Conservation (phyloP, 2,113 vertebrate genomes). For the Oenanthe melanoleuca region DNA sequence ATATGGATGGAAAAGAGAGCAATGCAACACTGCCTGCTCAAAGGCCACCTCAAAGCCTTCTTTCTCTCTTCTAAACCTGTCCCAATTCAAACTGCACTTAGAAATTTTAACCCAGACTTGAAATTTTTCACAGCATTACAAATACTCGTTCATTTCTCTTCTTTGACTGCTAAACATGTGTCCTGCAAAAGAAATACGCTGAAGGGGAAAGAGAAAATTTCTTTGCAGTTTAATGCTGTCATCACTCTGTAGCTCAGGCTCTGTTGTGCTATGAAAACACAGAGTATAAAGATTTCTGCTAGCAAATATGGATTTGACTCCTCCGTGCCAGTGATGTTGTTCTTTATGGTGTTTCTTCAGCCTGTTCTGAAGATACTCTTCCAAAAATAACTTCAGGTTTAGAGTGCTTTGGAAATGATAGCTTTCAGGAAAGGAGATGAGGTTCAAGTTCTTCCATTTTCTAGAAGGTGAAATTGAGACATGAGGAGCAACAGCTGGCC, state of each 20-base stretch:
- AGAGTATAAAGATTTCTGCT: neutral
- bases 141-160: neutral
- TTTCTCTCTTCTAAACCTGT: neutral
- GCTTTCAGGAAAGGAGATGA: neutral
- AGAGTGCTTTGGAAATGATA: neutral
- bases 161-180: neutral
- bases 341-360: neutral
- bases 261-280: neutral
- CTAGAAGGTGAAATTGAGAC: neutral
- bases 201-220: neutral
- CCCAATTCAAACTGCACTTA: neutral
- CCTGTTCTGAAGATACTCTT: neutral
- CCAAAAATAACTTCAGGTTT: neutral
- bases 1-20: neutral
- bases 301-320: neutral
- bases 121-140: neutral
- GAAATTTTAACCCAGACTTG: neutral
- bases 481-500: neutral
- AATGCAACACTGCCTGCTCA: accelerated
- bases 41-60: neutral
- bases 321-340: neutral
- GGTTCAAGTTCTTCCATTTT: neutral
- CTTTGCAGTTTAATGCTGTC: neutral
- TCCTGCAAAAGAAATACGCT: neutral
- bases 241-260: neutral